Evolutionary conservation across 2,888 invertebrate genomes (phyloP).

Genomic region (Chloroclysta siterata): DNA sequence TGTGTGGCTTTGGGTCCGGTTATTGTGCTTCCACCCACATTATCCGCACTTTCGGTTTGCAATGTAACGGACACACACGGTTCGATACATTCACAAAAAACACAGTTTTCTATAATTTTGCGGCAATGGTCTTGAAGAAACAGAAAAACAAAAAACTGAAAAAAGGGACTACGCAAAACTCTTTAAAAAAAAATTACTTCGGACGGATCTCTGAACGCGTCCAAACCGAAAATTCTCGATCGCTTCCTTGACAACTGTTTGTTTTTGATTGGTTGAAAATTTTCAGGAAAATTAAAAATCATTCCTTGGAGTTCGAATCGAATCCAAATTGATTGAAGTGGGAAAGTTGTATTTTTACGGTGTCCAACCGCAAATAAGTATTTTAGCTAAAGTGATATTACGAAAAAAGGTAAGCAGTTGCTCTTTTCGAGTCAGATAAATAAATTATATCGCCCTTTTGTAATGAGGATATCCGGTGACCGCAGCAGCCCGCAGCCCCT

Average conservation of each 20-base stretch:
- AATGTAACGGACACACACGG: too few species aligned
- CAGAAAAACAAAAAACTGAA: too few species aligned
- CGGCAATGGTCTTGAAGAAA: too few species aligned
- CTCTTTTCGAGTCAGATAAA: neutral
- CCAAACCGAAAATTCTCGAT: conserved; percentile 57
- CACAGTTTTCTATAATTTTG: too few species aligned
- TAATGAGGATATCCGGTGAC: conserved; percentile 74
- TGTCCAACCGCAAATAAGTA: neutral
- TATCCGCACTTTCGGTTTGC: too few species aligned
- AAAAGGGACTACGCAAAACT: too few species aligned
- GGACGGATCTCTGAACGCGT: conserved; percentile 65
- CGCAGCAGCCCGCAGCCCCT: conserved; percentile 46
- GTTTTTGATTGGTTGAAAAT: conserved; percentile 78
- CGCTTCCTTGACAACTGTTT: conserved; percentile 74
- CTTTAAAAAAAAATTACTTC: too few species aligned
- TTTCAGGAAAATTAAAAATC: conserved; percentile 58
- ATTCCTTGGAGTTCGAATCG: conserved; percentile 10
- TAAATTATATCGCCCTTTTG: conserved; percentile 30
- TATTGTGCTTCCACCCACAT: too few species aligned
- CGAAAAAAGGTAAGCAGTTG: conserved; percentile 18
- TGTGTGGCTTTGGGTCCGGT: too few species aligned
- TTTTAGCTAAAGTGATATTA: neutral
- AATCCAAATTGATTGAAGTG: conserved; percentile 21
- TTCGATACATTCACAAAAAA: too few species aligned
- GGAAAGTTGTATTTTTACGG: conserved; percentile 7